Conservation (phyloP, 2,888 invertebrate species). For the Siphlonurus alternatus region DNA sequence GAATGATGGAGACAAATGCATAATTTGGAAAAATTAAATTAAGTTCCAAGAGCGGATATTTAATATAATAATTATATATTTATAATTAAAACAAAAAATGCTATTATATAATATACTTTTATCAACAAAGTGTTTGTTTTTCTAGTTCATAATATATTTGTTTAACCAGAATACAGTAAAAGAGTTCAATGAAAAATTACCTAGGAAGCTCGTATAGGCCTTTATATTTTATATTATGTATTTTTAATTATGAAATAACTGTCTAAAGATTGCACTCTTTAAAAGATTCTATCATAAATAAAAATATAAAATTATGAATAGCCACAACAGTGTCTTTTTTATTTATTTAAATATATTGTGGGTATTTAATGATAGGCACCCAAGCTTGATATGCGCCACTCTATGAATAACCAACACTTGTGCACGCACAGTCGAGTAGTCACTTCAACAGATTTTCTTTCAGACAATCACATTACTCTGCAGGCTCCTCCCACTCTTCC, state of each 20-base stretch:
- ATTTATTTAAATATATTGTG: not conserved
- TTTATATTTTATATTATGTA: not conserved
- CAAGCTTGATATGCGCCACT: not conserved
- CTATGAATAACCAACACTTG: not conserved
- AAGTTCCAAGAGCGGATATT: too few species aligned
- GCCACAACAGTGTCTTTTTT: not conserved
- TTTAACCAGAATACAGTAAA: too few species aligned
- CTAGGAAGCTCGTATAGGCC: conserved; percentile 3
- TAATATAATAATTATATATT: too few species aligned
- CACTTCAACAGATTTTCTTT: not conserved
- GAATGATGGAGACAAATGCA: too few species aligned
- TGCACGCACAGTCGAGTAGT: not conserved
- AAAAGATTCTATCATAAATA: not conserved
- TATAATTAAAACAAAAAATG: too few species aligned
- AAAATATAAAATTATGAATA: not conserved
- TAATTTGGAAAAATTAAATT: too few species aligned
- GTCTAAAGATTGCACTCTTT: not conserved
- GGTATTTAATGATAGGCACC: not conserved
- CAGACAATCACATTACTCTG: conserved; percentile 26
- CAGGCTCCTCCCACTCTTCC: conserved; percentile 60
- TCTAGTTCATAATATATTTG: too few species aligned
- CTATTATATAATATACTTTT: too few species aligned
- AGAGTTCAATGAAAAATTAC: not conserved
- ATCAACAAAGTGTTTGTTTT: too few species aligned
- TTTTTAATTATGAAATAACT: not conserved